Base-by-base conservation (phyloP, 1,140 invertebrate genomes). In the Brachionus angularis region DNA sequence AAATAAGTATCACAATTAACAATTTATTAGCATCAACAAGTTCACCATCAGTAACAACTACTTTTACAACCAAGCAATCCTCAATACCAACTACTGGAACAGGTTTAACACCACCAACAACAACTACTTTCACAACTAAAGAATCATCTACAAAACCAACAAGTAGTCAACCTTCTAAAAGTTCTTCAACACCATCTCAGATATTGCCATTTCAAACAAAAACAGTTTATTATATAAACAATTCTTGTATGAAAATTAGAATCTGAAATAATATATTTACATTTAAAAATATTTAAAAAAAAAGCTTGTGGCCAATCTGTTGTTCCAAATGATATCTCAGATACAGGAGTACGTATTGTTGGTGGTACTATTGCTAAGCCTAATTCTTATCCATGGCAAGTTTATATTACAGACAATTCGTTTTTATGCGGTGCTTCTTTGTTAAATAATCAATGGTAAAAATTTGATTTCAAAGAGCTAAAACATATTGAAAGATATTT, bases 381-480 rank as follows among this genome's bases (percentile, higher is more conserved):
- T 23, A 61, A 73, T 55, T 69, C 55, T 16, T 74, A 61, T 58
- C 73, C 73, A 36, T 74, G 73, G 73, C 73, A 73, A 62, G 71
- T 69, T 36, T 67, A 47, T 50, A 29, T 67, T 3, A 67, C 62
- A 23, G 47, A 67, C 25, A 29, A 29, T n/a, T 14, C 44, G 12
- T 34, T 16, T 1, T 7, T 67, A 29, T 67, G 62, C 25, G 62
- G 62, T 23, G 62, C 29, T 67, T 31, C 47, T 23, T 47, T 67
- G 23, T 29, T 67, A 3, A 67, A 67, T 23, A 42, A 67, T 14
- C 25, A 67, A 33, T 67, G 62, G 62, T n/a, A n/a, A n/a, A n/a
- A n/a, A n/a, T n/a, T n/a, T n/a, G n/a, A n/a, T n/a, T n/a, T n/a
- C n/a, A n/a, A n/a, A n/a, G n/a, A n/a, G n/a, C n/a, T n/a, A n/a